A percentile compares a stretch with the other conserved stretches of the same genome.
Evolutionary conservation across 2,797 vertebrate species (phyloP).

Genomic region (Bradypodion pumilum): DNA sequence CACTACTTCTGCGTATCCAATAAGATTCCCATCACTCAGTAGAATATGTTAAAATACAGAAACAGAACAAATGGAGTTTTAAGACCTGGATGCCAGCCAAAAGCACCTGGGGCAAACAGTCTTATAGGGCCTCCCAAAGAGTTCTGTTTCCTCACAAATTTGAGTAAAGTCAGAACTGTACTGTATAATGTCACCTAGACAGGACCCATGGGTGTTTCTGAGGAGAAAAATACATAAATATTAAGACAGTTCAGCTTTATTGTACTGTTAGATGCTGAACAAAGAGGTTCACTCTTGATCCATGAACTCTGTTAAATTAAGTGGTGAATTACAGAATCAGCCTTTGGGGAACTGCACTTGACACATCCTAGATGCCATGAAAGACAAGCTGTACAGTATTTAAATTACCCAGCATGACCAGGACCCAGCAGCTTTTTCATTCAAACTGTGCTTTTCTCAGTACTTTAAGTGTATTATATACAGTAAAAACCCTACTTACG

Average conservation of each 20-base stretch:
- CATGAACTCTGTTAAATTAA: not conserved
- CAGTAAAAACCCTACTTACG: too few relatives aligned
- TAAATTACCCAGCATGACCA: not conserved
- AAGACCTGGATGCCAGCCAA: not conserved
- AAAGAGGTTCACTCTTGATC: not conserved
- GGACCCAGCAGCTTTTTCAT: not conserved
- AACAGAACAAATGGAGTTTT: not conserved
- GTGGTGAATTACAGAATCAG: not conserved
- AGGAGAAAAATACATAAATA: conserved; percentile 28
- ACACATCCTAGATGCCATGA: too few relatives aligned
- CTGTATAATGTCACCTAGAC: conserved; percentile 25
- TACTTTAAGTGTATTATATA: too few relatives aligned
- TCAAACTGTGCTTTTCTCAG: not conserved
- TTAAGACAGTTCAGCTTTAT: not conserved
- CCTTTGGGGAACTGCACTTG: not conserved
- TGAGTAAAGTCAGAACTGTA: not conserved
- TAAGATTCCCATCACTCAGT: not conserved
- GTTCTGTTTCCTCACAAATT: not conserved
- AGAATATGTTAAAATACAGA: not conserved
- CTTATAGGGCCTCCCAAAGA: not conserved
- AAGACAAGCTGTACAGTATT: not conserved
- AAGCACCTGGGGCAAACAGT: not conserved
- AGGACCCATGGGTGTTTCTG: not conserved
- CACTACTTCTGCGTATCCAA: not conserved
- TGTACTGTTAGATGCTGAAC: not conserved